These are phyloP conservation scores for Coenonympha glycerion DNA, from an alignment of 2,888 invertebrate genomes.

Conservation along the genomic window DNA sequence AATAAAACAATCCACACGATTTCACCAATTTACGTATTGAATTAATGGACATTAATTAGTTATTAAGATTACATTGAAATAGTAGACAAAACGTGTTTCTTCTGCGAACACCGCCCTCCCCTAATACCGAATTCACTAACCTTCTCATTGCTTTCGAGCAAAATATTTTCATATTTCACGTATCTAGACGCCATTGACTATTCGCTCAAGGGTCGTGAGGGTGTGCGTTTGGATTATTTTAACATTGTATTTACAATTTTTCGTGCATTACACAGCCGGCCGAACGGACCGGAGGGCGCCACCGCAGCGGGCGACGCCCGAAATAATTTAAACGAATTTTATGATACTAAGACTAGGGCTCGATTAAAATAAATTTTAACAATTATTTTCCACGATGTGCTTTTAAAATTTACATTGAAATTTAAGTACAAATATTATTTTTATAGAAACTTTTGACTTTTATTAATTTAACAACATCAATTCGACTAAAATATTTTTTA, in stretches of 20 bases:
- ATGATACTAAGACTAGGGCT: constrained; percentile 73
- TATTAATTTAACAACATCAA: constrained; percentile 66
- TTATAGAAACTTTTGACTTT: constrained; percentile 68
- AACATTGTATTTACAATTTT: constrained; percentile 40
- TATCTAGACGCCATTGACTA: constrained; percentile 46
- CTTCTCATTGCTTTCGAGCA: constrained; percentile 66
- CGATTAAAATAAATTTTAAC: constrained; percentile 66
- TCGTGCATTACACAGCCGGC: constrained; percentile 27
- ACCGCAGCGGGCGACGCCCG: constrained; percentile 29
- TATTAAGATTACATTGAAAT: constrained; percentile 59
- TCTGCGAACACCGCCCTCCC: constrained; percentile 42
- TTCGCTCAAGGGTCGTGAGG: constrained; percentile 41
- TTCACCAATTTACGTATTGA: constrained; percentile 54
- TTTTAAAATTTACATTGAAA: constrained; percentile 72
- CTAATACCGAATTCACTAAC: constrained; percentile 70
- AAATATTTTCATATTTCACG: constrained; percentile 47
- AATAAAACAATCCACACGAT: constrained; percentile 40
- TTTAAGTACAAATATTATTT: constrained; percentile 71
- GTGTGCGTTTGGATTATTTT: constrained; percentile 45
- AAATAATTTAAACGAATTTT: constrained; percentile 58
- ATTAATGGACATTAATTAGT: constrained; percentile 55
- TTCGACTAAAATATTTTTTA: constrained; percentile 69
- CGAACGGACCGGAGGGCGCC: neutral
- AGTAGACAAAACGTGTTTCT: constrained; percentile 43
- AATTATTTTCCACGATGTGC: constrained; percentile 64